These are phyloP conservation scores for Cynopterus brachyotis DNA, from an alignment of 2,113 vertebrate genomes.

Conservation along the genomic window DNA sequence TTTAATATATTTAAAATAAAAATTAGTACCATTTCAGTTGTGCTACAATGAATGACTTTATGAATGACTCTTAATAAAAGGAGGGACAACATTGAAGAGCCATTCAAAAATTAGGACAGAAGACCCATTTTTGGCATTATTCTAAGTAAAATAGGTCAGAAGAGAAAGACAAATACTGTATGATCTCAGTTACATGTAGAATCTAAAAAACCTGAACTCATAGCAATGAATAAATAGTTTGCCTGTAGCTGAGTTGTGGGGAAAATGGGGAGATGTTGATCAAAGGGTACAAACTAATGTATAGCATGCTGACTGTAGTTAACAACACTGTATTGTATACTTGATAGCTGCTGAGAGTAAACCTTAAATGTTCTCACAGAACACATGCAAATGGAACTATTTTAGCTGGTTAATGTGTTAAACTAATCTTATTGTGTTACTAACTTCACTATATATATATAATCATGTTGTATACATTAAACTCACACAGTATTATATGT, in stretches of 20 bases:
- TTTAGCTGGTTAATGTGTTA: background rate
- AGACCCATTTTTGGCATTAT: background rate
- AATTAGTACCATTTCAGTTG: background rate
- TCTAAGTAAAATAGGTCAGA: background rate
- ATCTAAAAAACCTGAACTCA: background rate
- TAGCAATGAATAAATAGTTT: background rate
- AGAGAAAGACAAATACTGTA: background rate
- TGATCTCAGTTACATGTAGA: background rate
- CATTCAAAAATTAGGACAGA: background rate
- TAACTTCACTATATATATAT: background rate
- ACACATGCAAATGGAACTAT: background rate
- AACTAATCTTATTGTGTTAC: background rate
- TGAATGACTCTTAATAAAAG: background rate
- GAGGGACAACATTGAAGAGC: background rate
- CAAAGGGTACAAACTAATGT: background rate
- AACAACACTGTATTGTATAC: background rate
- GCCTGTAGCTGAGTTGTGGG: no score
- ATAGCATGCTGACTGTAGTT: background rate
- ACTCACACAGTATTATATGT: no score
- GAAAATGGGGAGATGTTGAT: background rate
- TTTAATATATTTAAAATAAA: conserved; percentile 36
- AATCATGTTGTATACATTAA: no score
- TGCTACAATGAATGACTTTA: background rate
- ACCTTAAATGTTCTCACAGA: background rate
- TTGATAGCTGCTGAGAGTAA: background rate